Percentiles rank a stretch among this genome's conserved stretches.
phyloP scores from a whole-genome alignment of 2,797 vertebrate genomes.

The Micropoecilia bifurca region DNA sequence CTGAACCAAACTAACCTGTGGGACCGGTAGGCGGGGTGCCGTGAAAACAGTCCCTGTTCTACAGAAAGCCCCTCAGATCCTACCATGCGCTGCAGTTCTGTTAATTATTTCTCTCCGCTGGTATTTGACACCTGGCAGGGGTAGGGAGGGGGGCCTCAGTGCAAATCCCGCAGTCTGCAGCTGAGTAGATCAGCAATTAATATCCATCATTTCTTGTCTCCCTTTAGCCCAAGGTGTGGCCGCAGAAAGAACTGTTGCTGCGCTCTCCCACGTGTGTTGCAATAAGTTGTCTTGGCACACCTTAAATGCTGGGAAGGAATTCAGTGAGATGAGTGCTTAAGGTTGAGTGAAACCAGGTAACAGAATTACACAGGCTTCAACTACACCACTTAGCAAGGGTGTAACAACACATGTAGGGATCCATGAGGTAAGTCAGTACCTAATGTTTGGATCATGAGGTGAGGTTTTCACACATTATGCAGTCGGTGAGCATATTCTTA shows the following conservation, averaged over 20 bases:
- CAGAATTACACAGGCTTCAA: not conserved
- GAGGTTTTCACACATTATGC: not conserved
- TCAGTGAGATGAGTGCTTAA: slow-evolving; percentile 27
- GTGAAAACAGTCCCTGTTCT: slow-evolving; percentile 5
- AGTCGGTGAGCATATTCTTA: not conserved
- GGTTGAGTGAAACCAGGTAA: not conserved
- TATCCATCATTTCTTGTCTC: slow-evolving; percentile 62
- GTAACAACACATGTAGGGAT: not conserved
- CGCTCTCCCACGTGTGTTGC: slow-evolving; percentile 36
- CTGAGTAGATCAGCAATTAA: slow-evolving; percentile 77
- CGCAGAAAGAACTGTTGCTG: slow-evolving; percentile 73
- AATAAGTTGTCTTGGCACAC: slow-evolving; percentile 39
- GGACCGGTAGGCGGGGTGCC: not conserved
- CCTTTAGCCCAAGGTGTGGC: slow-evolving; percentile 56
- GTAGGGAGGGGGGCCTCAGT: slow-evolving; percentile 48
- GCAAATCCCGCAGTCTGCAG: slow-evolving; percentile 22
- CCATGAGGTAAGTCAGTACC: not conserved
- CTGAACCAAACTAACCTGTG: slow-evolving; percentile 10
- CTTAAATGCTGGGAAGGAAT: slow-evolving; percentile 40
- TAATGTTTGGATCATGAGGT: not conserved
- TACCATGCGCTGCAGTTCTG: slow-evolving; percentile 45
- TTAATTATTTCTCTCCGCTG: slow-evolving; percentile 77
- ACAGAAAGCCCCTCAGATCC: slow-evolving; percentile 49
- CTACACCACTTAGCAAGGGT: not conserved
- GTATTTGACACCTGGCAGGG: slow-evolving; percentile 82